These are phyloP conservation scores for Parnassius smintheus DNA, from an alignment of 2,888 invertebrate genomes.

Conservation along the genomic window DNA sequence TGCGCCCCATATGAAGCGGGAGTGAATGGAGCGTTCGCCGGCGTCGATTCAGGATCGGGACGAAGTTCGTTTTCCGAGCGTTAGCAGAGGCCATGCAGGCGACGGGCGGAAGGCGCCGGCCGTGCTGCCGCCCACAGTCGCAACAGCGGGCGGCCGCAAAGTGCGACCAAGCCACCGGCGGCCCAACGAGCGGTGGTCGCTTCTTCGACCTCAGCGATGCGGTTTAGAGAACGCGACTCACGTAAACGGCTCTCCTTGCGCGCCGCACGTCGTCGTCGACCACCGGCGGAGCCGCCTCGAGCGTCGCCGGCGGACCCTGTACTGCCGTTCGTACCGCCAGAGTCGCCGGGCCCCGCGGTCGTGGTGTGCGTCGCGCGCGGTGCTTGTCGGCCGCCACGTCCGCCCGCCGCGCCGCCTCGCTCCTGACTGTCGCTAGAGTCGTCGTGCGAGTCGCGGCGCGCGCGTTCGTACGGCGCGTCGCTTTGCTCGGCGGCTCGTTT, in stretches of 20 bases:
- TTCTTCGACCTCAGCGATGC: slow-evolving; percentile 90
- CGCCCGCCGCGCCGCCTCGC: slow-evolving; percentile 82
- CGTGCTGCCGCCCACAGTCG: slow-evolving; percentile 77
- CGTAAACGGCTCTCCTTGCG: slow-evolving; percentile 81
- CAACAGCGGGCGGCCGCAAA: slow-evolving; percentile 70
- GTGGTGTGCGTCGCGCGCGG: slow-evolving; percentile 33
- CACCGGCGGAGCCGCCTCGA: slow-evolving; percentile 83
- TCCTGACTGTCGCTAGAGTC: slow-evolving; percentile 93
- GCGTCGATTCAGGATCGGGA: not conserved
- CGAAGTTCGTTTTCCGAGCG: slow-evolving; percentile 9
- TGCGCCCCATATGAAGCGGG: not conserved
- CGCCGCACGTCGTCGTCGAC: slow-evolving; percentile 62
- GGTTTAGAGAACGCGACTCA: slow-evolving; percentile 91
- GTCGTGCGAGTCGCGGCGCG: slow-evolving; percentile 90
- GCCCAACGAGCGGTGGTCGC: slow-evolving; percentile 75
- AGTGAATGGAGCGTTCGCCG: slow-evolving; percentile 2
- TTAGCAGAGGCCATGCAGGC: slow-evolving; percentile 72
- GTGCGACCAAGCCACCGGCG: slow-evolving; percentile 63
- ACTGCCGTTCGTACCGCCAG: slow-evolving; percentile 31
- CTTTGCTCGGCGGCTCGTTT: slow-evolving; percentile 87
- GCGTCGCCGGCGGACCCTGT: slow-evolving; percentile 44
- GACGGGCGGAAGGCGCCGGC: slow-evolving; percentile 59
- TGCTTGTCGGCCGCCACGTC: slow-evolving; percentile 66
- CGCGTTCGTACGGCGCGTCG: slow-evolving; percentile 81
- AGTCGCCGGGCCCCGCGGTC: slow-evolving; percentile 34